These are phyloP conservation scores for Cossypha niveicapilla DNA, from an alignment of 2,797 vertebrate genomes.

Conservation along the genomic window DNA sequence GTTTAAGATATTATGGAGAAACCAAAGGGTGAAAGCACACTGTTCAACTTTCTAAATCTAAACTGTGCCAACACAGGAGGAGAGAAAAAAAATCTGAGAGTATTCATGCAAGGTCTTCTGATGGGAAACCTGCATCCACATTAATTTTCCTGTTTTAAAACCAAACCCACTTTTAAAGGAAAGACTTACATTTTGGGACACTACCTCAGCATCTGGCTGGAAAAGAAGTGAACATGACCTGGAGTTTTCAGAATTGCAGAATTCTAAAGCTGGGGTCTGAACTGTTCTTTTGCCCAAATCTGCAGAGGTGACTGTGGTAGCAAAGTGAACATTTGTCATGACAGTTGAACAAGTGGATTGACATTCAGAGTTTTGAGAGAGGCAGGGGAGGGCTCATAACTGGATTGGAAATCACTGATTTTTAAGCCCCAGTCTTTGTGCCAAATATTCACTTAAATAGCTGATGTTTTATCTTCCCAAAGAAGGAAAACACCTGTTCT, in stretches of 20 bases:
- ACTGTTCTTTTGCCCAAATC: conserved; percentile 48
- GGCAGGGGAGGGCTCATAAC: neutral
- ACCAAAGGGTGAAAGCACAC: neutral
- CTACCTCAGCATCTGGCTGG: conserved; percentile 55
- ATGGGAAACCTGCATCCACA: neutral
- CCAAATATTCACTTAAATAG: neutral
- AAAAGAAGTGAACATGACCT: conserved; percentile 53
- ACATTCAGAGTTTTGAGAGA: neutral
- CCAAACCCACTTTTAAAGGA: conserved; percentile 3
- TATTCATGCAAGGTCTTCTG: neutral
- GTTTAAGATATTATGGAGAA: neutral
- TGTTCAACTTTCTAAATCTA: neutral
- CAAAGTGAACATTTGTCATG: conserved; percentile 36
- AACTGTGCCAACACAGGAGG: neutral
- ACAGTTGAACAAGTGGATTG: neutral
- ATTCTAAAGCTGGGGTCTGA: conserved; percentile 45
- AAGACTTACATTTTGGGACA: conserved; percentile 41
- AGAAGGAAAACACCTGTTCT: neutral
- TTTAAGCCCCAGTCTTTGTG: neutral
- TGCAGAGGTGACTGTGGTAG: conserved; percentile 37
- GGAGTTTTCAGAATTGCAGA: conserved; percentile 43
- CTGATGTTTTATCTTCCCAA: neutral
- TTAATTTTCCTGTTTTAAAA: neutral
- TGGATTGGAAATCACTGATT: neutral
- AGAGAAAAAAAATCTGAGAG: neutral